Percentiles rank a stretch among this genome's conserved stretches.
Evolutionary conservation across 2,797 vertebrate genomes (phyloP).

Genomic region (Spinus olivaceus): DNA sequence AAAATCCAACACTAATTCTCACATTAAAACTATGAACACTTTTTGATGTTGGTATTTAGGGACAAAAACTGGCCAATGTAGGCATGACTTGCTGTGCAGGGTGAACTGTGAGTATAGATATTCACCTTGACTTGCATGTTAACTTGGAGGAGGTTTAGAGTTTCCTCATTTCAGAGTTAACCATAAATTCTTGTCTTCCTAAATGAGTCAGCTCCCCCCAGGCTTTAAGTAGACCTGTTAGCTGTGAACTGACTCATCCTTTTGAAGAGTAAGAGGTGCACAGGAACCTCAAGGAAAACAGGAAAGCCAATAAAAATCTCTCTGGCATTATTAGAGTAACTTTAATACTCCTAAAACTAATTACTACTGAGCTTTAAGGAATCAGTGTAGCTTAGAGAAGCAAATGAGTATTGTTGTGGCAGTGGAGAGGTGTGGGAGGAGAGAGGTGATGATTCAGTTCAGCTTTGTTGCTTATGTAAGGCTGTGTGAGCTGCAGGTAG

Average conservation of each 20-base stretch:
- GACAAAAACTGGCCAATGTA: neutral
- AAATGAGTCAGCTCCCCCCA: neutral
- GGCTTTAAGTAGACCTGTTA: neutral
- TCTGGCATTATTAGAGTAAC: neutral
- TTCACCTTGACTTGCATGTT: neutral
- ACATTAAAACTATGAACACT: neutral
- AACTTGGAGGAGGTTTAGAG: neutral
- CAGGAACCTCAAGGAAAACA: neutral
- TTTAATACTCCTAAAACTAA: neutral
- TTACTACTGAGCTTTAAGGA: neutral
- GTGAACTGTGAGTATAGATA: neutral
- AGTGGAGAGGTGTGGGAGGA: neutral
- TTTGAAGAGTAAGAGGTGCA: neutral
- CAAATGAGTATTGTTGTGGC: neutral
- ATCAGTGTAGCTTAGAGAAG: neutral
- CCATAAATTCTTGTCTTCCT: neutral
- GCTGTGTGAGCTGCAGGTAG: neutral
- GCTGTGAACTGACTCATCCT: neutral
- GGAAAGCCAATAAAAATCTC: constrained; percentile 6
- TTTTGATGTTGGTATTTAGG: neutral
- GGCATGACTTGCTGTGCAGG: neutral
- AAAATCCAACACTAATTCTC: neutral
- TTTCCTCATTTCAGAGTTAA: neutral
- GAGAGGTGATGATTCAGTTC: neutral
- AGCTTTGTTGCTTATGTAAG: neutral